Percentiles rank a stretch among this genome's conserved stretches.
These are phyloP conservation scores for Leptogaster cylindrica DNA, from an alignment of 2,888 invertebrate species.

Conservation along the genomic window DNA sequence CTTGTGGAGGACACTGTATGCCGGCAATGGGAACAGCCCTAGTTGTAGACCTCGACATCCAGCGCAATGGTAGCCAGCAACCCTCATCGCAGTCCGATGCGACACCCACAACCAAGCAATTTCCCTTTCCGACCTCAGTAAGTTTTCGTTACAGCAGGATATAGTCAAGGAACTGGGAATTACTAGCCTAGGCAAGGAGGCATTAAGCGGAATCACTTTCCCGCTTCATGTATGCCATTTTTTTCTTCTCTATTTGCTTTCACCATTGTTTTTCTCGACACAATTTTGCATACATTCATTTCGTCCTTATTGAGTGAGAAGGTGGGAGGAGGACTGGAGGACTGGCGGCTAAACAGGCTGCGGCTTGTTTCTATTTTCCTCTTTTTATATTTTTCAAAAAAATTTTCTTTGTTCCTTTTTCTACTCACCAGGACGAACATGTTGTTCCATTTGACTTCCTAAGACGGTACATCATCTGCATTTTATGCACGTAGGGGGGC, in stretches of 20 bases:
- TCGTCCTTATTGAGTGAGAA: constrained; percentile 6
- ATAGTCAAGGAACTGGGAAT: constrained; percentile 9
- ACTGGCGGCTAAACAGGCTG: not conserved
- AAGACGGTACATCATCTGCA: not conserved
- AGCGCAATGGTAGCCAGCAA: not conserved
- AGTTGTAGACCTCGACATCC: not conserved
- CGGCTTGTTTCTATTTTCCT: too few species aligned
- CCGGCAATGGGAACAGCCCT: not conserved
- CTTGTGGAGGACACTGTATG: constrained; percentile 19
- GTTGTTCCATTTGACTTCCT: not conserved
- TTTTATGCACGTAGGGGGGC: not conserved
- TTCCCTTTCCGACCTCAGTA: not conserved
- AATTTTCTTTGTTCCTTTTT: not conserved
- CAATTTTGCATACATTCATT: constrained; percentile 21
- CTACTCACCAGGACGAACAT: not conserved
- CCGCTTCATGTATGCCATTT: too few species aligned
- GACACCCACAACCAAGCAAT: not conserved
- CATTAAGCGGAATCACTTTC: constrained; percentile 11
- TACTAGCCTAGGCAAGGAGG: not conserved
- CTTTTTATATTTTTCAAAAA: too few species aligned
- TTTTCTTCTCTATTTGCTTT: constrained; percentile 3
- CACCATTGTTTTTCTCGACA: constrained; percentile 16
- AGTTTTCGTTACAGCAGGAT: constrained; percentile 14
- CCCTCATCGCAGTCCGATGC: not conserved
- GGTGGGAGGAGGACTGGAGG: not conserved